These are phyloP conservation scores for Melinaea menophilus DNA, from an alignment of 2,888 invertebrate genomes.

Conservation along the genomic window DNA sequence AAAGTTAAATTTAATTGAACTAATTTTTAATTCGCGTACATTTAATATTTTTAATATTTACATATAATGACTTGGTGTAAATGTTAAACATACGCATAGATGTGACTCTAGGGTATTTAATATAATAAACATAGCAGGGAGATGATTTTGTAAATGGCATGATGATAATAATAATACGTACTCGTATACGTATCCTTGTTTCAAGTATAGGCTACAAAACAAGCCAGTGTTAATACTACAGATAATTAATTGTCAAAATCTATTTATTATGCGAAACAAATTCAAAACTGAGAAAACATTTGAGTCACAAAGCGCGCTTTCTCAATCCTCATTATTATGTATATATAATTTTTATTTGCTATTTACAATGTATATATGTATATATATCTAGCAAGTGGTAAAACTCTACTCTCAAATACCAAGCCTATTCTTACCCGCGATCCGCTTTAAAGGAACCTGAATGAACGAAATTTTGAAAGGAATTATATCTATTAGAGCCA, in stretches of 20 bases:
- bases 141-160: not conserved
- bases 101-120: too few relatives aligned
- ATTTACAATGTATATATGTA: constrained; percentile 7
- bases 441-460: constrained; percentile 37
- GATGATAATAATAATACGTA: constrained; percentile 10
- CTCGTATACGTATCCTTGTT: constrained; percentile 10
- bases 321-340: constrained; percentile 10
- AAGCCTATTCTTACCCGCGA: constrained; percentile 37
- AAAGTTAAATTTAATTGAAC: too few relatives aligned
- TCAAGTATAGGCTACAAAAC: constrained; percentile 15
- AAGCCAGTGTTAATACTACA: constrained; percentile 8
- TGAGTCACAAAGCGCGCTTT: constrained; percentile 9
- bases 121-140: not conserved
- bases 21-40: too few relatives aligned
- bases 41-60: too few relatives aligned
- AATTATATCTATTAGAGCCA: constrained; percentile 17
- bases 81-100: too few relatives aligned
- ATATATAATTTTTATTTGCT: not conserved
- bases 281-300: constrained; percentile 5
- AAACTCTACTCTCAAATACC: constrained; percentile 11
- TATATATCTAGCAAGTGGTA: constrained; percentile 18
- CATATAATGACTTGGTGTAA: too few relatives aligned
- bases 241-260: constrained; percentile 6
- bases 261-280: not conserved
- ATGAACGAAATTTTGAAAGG: constrained; percentile 34